These are phyloP conservation scores for Helicoverpa zea DNA, from an alignment of 1,140 invertebrate species.

Conservation along the genomic window DNA sequence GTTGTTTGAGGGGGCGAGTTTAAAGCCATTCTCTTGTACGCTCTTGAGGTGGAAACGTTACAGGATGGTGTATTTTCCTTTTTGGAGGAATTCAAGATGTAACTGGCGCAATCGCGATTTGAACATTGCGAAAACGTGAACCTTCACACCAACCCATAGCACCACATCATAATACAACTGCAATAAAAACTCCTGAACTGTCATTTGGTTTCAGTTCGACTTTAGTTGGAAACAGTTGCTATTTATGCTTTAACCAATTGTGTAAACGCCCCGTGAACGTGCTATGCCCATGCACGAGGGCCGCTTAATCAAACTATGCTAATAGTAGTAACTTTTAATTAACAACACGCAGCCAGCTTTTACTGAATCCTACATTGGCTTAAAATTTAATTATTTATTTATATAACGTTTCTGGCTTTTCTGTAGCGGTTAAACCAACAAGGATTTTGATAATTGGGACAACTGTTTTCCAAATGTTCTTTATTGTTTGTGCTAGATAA, in stretches of 20 bases:
- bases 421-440: too few species aligned
- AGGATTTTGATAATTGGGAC: background rate
- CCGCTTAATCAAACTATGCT: conserved; percentile 31
- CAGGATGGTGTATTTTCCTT: too few species aligned
- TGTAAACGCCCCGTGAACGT: conserved; percentile 6
- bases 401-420: background rate
- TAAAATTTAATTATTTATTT: conserved; percentile 1
- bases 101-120: background rate
- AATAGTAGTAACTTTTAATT: conserved; percentile 57
- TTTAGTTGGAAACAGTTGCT: conserved; percentile 22
- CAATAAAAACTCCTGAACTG: conserved; percentile 28
- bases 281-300: conserved; percentile 13
- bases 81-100: too few species aligned
- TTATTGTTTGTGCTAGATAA: too few species aligned
- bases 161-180: background rate
- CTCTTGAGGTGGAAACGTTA: too few species aligned
- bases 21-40: too few species aligned
- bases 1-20: too few species aligned
- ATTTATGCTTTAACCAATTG: background rate
- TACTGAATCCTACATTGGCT: conserved; percentile 1
- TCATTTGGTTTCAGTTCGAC: conserved; percentile 19
- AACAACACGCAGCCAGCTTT: conserved; percentile 29
- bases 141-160: background rate
- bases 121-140: background rate
- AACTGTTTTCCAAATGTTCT: too few species aligned